Evolutionary conservation across 2,113 vertebrate species (phyloP), one percentile per base, ranked within the genome.

Genomic region (Lepus europaeus): DNA sequence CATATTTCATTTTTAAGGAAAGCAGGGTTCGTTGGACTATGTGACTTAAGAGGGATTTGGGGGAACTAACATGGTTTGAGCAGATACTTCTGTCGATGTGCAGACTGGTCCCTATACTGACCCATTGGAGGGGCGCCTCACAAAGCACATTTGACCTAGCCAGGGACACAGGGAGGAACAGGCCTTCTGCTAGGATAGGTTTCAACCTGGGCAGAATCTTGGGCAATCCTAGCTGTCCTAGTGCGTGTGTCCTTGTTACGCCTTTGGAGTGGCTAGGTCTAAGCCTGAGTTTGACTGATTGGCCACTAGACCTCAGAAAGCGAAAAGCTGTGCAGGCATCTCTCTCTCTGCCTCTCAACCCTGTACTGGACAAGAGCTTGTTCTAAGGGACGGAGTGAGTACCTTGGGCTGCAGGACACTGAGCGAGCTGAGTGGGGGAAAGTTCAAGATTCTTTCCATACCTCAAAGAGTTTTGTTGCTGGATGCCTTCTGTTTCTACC

Each of bases 21-120:
- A 97, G 93, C 36, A 23, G 13, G 17, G 95, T 97, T 95, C 87
- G 88, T 97, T 97, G 25, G 96, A 87, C 96, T 94, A 64, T 22
- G 77, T 92, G 96, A 69, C 91, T 94, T 94, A 88, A 17, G 78
- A 31, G 73, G 16, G 53, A 83, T 76, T 56, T 49, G 87, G 56
- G 39, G 93, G 68, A 0, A 25, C 36, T 72, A 66, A 53, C 84
- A 88, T 61, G 73, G 23, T 64, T 66, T 90, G 68, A 45, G 63
- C 84, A 90, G 56, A 49, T 49, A 19, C 56, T 59, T 59, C 56
- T 19, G 6, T 59, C 56, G 14, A 16, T 59, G 19, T 4, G 20
- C 53, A 87, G 31, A 66, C 33, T 91, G 59, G 22, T 64, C 59
- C 22, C 68, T 36, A 51, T 2, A 51, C 25, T 72, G n/a, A 73